Base-by-base conservation (phyloP, 2,113 vertebrate species). In the Dissostichus mawsoni region DNA sequence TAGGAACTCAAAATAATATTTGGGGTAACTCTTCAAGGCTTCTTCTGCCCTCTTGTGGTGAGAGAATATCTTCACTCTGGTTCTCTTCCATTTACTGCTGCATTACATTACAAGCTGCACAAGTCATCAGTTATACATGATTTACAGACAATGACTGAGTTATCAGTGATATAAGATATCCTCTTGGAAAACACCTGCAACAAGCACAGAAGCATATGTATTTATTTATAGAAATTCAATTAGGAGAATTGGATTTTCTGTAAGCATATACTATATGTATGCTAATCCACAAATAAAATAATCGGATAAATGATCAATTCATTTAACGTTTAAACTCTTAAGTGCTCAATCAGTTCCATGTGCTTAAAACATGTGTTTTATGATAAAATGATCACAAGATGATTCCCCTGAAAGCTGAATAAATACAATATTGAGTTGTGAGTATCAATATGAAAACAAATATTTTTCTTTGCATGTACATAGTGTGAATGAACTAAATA, bases 41-140 rank as follows among this genome's bases (percentile, higher is more conserved):
- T n/a, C 59, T 29, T 58, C 92, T 93, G 93, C 89, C 94, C 92
- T 87, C 94, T 93, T 58, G 86, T 94, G 94, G 93, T 52, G 16
- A 68, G 8, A 81, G n/a, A 45, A 18, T 48, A 16, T 13, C 50
- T 81, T n/a, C 83, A 78, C 52, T 36, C 8, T 44, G 52, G 0
- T 73, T 70, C 56, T 13, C 20, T 53, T 58, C 3, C n/a, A 29
- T 53, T 11, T 23, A 44, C 11, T 17, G 29, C 29, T 29, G 20
- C 20, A 20, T 20, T 20, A 20, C 20, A 20, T 20, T 20, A 20
- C 20, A 20, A 20, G 20, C 20, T 20, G 2, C 74, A 4, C 20
- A 20, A 64, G 29, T 36, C 16, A 18, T 55, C 8, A 41, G 29
- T 33, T 2, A 9, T 44, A 11, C 3, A 45, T 45, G 20, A 36